phyloP scores from a whole-genome alignment of 53 echinoderm and acorn worm genomes.

The Astropecten irregularis region DNA sequence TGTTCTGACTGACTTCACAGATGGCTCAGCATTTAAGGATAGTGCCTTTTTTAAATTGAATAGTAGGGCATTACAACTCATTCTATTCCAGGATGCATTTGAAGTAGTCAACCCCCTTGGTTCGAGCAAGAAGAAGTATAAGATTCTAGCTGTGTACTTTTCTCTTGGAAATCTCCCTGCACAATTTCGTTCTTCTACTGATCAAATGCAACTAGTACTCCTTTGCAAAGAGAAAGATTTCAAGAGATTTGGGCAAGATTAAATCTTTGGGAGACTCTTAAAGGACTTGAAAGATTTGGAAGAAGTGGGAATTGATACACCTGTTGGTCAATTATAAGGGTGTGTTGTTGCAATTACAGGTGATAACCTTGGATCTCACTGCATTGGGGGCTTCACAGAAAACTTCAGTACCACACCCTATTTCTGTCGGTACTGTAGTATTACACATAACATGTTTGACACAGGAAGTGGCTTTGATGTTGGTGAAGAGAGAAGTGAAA shows the following conservation, averaged over 20 bases:
- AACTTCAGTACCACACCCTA: slow-evolving; percentile 52
- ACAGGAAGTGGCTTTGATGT: neutral
- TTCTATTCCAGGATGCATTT: slow-evolving; percentile 70
- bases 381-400: slow-evolving; percentile 67
- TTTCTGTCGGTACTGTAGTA: slow-evolving; percentile 49
- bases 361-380: slow-evolving; percentile 69
- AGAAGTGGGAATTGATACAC: neutral
- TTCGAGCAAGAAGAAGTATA: slow-evolving; percentile 66
- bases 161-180: slow-evolving; percentile 61
- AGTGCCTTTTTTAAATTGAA: slow-evolving; percentile 24
- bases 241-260: neutral
- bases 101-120: slow-evolving; percentile 73
- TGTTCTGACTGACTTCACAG: too few relatives aligned
- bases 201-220: slow-evolving; percentile 63
- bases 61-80: neutral
- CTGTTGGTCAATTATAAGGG: slow-evolving; percentile 33
- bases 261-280: slow-evolving; percentile 44
- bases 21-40: neutral
- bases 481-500: too few relatives aligned
- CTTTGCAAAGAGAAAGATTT: slow-evolving; percentile 62
- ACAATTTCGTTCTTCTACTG: slow-evolving; percentile 55
- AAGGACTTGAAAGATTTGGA: slow-evolving; percentile 56
- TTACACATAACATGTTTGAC: slow-evolving; percentile 53
- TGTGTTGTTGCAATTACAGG: slow-evolving; percentile 57
- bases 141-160: slow-evolving; percentile 68